phyloP scores from a whole-genome alignment of 1,140 invertebrate species.

The Brachionus angularis region DNA sequence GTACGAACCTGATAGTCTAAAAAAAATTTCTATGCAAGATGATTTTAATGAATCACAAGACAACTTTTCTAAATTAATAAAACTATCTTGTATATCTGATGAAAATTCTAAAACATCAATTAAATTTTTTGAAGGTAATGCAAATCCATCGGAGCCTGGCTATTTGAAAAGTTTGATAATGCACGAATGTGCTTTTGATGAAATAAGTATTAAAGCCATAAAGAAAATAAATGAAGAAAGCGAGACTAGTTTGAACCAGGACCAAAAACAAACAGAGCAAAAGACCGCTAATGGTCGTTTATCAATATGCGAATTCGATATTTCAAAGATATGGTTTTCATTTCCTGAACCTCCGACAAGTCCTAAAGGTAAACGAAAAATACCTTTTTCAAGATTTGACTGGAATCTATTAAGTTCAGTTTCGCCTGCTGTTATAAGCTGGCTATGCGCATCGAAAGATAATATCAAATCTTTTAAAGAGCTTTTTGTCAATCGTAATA shows the following conservation, averaged over 20 bases:
- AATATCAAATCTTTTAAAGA: background rate
- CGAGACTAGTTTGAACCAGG: background rate
- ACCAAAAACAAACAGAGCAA: background rate
- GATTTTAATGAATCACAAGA: background rate
- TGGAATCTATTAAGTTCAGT: slow-evolving; percentile 42
- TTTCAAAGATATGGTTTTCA: slow-evolving; percentile 34
- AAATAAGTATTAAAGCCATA: slow-evolving; percentile 37
- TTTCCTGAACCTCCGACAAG: slow-evolving; percentile 33
- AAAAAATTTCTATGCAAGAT: background rate
- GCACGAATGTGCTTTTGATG: slow-evolving; percentile 35
- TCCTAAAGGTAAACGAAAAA: slow-evolving; percentile 36
- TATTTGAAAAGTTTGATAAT: slow-evolving; percentile 10
- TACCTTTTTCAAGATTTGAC: slow-evolving; percentile 34
- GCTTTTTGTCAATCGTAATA: background rate
- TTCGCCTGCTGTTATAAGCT: slow-evolving; percentile 20
- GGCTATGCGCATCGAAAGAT: slow-evolving; percentile 31
- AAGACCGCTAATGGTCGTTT: background rate
- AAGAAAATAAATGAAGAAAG: slow-evolving; percentile 19
- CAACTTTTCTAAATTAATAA: background rate
- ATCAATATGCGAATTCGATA: slow-evolving; percentile 38
- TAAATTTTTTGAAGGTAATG: background rate
- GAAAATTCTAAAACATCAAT: slow-evolving; percentile 33
- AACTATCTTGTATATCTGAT: slow-evolving; percentile 33
- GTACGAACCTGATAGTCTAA: slow-evolving; percentile 24
- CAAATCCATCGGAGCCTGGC: background rate